Base-by-base conservation (phyloP, 2,113 vertebrate genomes). In the Phoxinus phoxinus region DNA sequence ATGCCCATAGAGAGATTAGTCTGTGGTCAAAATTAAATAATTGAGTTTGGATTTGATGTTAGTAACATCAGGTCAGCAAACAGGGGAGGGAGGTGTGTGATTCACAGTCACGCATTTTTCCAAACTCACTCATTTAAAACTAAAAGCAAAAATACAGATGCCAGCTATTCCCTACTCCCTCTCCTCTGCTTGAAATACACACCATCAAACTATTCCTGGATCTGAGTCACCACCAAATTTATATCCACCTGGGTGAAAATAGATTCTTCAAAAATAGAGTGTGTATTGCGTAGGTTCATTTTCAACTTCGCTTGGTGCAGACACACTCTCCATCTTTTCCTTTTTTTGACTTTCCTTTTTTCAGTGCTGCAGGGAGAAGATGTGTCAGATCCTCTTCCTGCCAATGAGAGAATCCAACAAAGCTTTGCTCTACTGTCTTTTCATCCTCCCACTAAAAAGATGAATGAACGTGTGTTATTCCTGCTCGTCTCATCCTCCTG, bases 181-280 rank as follows among this genome's bases (percentile, higher is more conserved):
- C 76, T 46, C 53, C 80, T 87, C 77, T 65, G 85, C 81, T 59
- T 85, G 85, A 84, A 69, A 87, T 77, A 69, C 56, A 83, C 72
- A 72, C 25, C 46, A 9, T 21, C 30, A 79, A 84, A 79, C 79
- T 89, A 78, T 87, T 89, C 65, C 63, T 71, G 83, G 73, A 85
- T 87, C 35, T 63, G 53, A 85, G 79, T 87, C 79, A 76, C 83
- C 85, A 89, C 71, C 88, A 74, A 80, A 85, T 83, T 85, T 89
- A 84, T 85, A 87, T 89, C 82, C 84, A 89, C 84, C 88, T 87
- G 73, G 75, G 81, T 87, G 56, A 89, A 89, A 89, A 89, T 89
- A 89, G 63, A 84, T 69, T 79, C 76, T 80, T 78, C 84, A 75
- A 85, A 87, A 89, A 89, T 85, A 83, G 85, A 89, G 88, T 87